Evolutionary conservation across 2,113 vertebrate species (phyloP).

Genomic region (Grammomys surdaster): DNA sequence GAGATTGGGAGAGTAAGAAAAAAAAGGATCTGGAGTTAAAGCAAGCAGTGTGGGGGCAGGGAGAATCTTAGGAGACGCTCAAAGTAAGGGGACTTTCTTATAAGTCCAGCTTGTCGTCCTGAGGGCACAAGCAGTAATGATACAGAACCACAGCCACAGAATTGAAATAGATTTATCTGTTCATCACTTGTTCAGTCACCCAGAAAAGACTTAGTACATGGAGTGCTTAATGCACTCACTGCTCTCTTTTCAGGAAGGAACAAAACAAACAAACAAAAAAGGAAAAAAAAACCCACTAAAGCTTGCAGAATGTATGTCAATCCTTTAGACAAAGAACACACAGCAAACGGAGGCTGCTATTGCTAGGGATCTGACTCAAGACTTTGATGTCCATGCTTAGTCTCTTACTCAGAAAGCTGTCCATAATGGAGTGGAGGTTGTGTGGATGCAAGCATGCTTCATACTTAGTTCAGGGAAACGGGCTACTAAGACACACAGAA

Average conservation of each 20-base stretch:
- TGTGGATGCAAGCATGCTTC: neutral
- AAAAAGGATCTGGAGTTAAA: neutral
- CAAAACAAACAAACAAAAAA: neutral
- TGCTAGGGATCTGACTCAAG: neutral
- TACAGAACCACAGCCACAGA: neutral
- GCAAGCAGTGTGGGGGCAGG: too few relatives aligned
- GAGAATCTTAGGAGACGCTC: too few relatives aligned
- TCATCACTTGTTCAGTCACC: neutral
- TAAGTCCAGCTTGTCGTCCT: neutral
- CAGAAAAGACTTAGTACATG: neutral
- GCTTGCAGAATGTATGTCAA: neutral
- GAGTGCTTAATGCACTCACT: neutral
- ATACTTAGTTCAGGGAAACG: neutral
- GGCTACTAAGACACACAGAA: neutral
- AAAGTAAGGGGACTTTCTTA: neutral
- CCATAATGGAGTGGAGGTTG: neutral
- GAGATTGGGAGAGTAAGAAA: neutral
- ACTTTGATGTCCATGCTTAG: neutral
- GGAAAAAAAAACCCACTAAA: neutral
- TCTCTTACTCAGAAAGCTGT: neutral
- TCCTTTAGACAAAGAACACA: neutral
- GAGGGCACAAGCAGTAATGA: neutral
- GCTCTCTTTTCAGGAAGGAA: neutral
- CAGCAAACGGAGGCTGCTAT: neutral
- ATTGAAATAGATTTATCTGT: neutral